Base-by-base conservation (phyloP, 2,888 invertebrate genomes). In the Schizotus pectinicornis region DNA sequence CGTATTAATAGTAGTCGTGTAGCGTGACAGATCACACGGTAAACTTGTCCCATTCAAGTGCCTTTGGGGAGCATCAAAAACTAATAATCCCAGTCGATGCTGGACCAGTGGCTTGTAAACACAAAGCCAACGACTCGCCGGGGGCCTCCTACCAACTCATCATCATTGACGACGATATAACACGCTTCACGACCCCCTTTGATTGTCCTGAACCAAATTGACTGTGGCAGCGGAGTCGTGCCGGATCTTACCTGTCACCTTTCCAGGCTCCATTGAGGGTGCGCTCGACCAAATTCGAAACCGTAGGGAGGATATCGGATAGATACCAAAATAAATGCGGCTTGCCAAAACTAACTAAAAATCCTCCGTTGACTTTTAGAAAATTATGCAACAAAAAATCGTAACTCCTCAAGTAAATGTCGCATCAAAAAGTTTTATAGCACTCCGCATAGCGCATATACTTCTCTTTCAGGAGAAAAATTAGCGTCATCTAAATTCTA, bases 51-150 rank as follows among this genome's bases (percentile, higher is more conserved):
- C 65, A 69, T 71, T 69, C 67, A 63, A 43, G 59, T 54, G n/a
- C 39, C 52, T 51, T 41, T 47, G 53, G 56, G 48, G 52, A 47
- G 51, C 52, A 63, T 61, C 60, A 64, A 67, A 65, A 68, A 67
- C 60, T 67, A 68, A 68, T 68, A 68, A 68, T 68, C 68, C 67
- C 62, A 22, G 22, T 22, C 46, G 39, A 45, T 62, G 63, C 59
- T 65, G 67, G 69, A 69, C 68, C 64, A 67, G 69, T 66, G 67
- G 69, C 64, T 70, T 68, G 70, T 69, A 62, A 68, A 68, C 69
- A 67, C 70, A 70, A 70, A 70, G 68, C 55, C 33, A 22, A 22
- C 22, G 47, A 46, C 42, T 45, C 32, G 37, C 30, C 34, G 54
- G 37, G 45, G 38, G 46, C 37, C 53, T 53, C 53, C 53, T 53